Conservation (phyloP, 2,888 invertebrate species). For the Chymomyza procnemis region DNA sequence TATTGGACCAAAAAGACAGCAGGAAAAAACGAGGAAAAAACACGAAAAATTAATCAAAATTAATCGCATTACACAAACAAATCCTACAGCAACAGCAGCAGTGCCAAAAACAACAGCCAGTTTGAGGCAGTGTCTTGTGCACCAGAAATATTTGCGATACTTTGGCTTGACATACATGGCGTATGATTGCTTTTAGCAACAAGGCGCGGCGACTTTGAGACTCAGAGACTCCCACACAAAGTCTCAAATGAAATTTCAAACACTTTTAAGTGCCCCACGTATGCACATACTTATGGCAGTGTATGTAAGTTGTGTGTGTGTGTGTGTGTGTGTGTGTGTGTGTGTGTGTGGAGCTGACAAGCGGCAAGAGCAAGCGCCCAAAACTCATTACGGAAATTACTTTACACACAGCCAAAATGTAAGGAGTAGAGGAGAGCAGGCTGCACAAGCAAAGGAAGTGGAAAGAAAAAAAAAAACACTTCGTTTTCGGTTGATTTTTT, state of each 20-base stretch:
- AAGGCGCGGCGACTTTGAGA: background rate
- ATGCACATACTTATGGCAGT: background rate
- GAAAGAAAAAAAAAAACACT: constrained; percentile 15
- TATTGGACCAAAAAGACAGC: constrained; percentile 10
- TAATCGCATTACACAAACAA: constrained; percentile 59
- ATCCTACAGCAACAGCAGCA: constrained; percentile 22
- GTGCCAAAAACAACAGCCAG: background rate
- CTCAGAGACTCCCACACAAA: constrained; percentile 12
- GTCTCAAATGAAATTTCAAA: constrained; percentile 58
- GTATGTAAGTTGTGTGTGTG: background rate
- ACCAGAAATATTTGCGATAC: constrained; percentile 58
- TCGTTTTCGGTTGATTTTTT: constrained; percentile 6
- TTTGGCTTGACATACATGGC: constrained; percentile 49
- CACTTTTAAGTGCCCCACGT: constrained; percentile 59
- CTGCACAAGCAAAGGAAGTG: constrained; percentile 20
- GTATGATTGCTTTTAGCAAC: constrained; percentile 54
- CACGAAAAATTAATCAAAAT: constrained; percentile 60
- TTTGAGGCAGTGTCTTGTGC: background rate
- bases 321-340: background rate
- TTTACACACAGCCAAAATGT: constrained; percentile 43
- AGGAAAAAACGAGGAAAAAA: background rate
- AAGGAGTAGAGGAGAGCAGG: background rate
- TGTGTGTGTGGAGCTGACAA: constrained; percentile 5
- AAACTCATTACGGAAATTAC: constrained; percentile 73
- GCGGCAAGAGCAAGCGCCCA: constrained; percentile 28